Percentiles rank a stretch among this genome's conserved stretches.
Conservation (phyloP, 2,113 vertebrate genomes). For the Rousettus leschenaultii region DNA sequence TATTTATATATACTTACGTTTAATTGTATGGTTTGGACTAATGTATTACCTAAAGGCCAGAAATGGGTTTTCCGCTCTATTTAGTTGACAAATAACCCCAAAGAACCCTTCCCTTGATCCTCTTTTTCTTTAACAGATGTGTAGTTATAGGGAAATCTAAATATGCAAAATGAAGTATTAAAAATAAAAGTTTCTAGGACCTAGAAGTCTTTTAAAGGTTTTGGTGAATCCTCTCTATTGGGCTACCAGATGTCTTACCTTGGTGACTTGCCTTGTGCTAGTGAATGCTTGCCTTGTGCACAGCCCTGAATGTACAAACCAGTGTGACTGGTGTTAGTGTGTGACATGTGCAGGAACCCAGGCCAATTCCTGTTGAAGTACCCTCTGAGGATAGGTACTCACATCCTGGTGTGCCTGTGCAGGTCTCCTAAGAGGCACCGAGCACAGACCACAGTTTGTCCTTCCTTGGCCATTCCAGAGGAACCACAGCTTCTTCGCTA, state of each 20-base stretch:
- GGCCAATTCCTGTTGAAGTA: neutral
- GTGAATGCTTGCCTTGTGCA: neutral
- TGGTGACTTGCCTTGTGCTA: neutral
- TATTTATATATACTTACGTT: conserved; percentile 5
- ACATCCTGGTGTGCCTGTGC: neutral
- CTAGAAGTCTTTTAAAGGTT: neutral
- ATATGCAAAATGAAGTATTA: conserved; percentile 9
- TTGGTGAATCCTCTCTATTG: neutral
- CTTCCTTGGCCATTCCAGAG: neutral
- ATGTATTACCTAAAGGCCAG: neutral
- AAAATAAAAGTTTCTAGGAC: neutral
- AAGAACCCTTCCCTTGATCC: neutral
- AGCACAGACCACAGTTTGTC: neutral
- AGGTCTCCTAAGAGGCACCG: neutral
- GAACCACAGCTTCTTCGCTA: neutral
- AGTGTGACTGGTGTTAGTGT: neutral
- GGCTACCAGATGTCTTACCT: neutral
- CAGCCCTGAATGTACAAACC: neutral
- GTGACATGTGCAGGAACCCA: neutral
- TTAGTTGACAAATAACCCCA: neutral
- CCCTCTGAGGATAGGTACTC: neutral
- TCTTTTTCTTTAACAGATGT: neutral
- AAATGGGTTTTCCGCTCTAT: neutral
- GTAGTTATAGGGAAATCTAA: conserved; percentile 24
- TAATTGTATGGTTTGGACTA: conserved; percentile 3